Evolutionary conservation across 2,113 vertebrate species (phyloP).

Genomic region (Shinisaurus crocodilurus): DNA sequence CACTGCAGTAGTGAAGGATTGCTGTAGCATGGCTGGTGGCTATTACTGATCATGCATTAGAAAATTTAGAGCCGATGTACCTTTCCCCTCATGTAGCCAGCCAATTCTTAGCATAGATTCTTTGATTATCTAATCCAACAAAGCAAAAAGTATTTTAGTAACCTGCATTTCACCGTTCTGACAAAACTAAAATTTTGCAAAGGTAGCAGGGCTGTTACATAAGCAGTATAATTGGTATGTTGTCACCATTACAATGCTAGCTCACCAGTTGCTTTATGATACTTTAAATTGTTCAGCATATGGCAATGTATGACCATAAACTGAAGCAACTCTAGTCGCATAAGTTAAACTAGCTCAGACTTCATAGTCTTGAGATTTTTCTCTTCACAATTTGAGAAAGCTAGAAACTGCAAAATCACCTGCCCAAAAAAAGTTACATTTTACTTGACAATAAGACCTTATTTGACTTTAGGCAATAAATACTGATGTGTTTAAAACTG

Average conservation of each 20-base stretch:
- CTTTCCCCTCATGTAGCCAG: not conserved
- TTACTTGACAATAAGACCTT: not conserved
- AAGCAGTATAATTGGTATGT: not conserved
- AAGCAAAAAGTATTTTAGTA: not conserved
- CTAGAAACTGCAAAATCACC: not conserved
- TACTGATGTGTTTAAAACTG: not conserved
- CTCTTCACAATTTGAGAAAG: not conserved
- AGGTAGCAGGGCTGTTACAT: not conserved
- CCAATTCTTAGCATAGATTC: not conserved
- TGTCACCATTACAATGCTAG: not conserved
- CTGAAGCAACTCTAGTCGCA: not conserved
- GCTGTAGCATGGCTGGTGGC: not conserved
- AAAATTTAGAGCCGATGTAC: not conserved
- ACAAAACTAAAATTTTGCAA: not conserved
- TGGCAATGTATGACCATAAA: not conserved
- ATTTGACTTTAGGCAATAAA: conserved; percentile 22
- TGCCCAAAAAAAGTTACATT: conserved; percentile 11
- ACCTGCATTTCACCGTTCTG: not conserved
- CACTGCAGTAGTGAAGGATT: not conserved
- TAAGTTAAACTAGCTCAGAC: not conserved
- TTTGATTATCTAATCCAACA: not conserved
- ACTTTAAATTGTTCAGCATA: not conserved
- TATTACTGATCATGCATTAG: not conserved
- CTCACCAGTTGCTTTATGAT: not conserved
- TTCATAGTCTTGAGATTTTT: not conserved